Evolutionary conservation across 2,797 vertebrate genomes (phyloP), one percentile per base, ranked within the genome.

Genomic region (Channallabes apus): DNA sequence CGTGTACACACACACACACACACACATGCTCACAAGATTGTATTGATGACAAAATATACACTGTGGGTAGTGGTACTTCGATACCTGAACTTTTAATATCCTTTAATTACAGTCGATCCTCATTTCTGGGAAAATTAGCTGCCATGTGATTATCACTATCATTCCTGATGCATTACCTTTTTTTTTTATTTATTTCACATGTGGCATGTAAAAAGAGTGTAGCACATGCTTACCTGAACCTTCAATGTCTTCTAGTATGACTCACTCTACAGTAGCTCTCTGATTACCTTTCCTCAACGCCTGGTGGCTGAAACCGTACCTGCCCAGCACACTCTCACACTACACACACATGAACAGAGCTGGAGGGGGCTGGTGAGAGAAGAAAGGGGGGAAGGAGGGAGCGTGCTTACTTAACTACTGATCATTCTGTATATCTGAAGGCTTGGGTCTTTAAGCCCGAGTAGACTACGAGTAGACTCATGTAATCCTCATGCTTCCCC

Each of bases 341-440:
- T 64, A 82, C 67, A 29, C 89, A 89, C 88, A 90, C 86, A 85
- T 67, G 86, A 89, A 89, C 41, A 85, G 87, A 88, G 86, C 88
- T 88, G 89, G 86, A 87, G 64, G 91, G 80, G 77, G n/a, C 89
- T 86, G 86, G 38, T 77, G 14, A 77, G 62, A 87, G 82, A 73
- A 89, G 83, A 89, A n/a, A 89, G 82, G 84, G 65, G 56, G 7
- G 64, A 64, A 12, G 80, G 20, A 81, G 81, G 80, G 87, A 82
- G 90, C 71, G 79, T 35, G 87, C 86, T 88, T 83, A 88, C 75
- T 91, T 91, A 90, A 94, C 94, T 95, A 95, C 94, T 94, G 93
- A 94, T 91, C 87, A 91, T 88, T 90, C 88, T 82, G 69, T 81
- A 65, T 18, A 82, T 76, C 84, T 62, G 78, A 68, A 56, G 82